Evolutionary conservation across 35 echinoderm and acorn worm genomes (phyloP).

Genomic region (Apostichopus californicus): DNA sequence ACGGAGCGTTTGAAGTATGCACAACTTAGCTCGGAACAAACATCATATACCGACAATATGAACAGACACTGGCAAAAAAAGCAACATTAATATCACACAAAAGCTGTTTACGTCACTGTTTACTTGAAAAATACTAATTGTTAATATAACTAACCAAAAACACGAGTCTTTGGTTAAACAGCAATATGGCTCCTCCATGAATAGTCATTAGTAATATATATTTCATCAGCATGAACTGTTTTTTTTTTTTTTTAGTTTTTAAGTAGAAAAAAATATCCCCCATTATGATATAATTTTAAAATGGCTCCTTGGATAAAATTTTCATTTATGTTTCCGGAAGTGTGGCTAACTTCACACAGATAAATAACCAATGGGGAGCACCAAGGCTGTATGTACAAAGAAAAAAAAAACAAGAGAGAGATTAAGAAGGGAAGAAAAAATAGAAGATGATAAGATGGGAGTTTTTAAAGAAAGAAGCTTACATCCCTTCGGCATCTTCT

Average conservation of each 20-base stretch:
- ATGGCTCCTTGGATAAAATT: constrained; percentile 20
- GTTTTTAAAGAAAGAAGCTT: neutral
- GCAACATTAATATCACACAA: constrained; percentile 45
- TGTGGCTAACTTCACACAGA: constrained; percentile 54
- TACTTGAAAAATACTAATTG: constrained; percentile 45
- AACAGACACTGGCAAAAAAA: constrained; percentile 55
- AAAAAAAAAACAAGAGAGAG: constrained; percentile 15
- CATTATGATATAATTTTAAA: constrained; percentile 51
- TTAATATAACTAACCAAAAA: constrained; percentile 31
- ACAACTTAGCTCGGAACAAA: constrained; percentile 37
- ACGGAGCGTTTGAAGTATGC: constrained; percentile 33
- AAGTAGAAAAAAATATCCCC: constrained; percentile 59
- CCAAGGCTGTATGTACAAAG: constrained; percentile 50
- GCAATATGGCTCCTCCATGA: constrained; percentile 58
- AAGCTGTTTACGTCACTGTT: constrained; percentile 28
- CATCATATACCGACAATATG: constrained; percentile 40
- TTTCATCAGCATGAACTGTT: constrained; percentile 40
- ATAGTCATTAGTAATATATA: constrained; percentile 59
- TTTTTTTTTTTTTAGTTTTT: constrained; percentile 42
- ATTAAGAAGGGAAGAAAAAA: constrained; percentile 18
- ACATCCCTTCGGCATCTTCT: constrained; percentile 23
- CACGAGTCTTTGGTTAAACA: constrained; percentile 53
- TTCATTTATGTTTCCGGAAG: constrained; percentile 3
- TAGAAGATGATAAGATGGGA: neutral
- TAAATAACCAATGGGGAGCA: constrained; percentile 50